Percentiles rank a stretch among this genome's conserved stretches.
These are phyloP conservation scores for Etheostoma nigrum DNA, from an alignment of 2,797 vertebrate genomes.

Conservation along the genomic window DNA sequence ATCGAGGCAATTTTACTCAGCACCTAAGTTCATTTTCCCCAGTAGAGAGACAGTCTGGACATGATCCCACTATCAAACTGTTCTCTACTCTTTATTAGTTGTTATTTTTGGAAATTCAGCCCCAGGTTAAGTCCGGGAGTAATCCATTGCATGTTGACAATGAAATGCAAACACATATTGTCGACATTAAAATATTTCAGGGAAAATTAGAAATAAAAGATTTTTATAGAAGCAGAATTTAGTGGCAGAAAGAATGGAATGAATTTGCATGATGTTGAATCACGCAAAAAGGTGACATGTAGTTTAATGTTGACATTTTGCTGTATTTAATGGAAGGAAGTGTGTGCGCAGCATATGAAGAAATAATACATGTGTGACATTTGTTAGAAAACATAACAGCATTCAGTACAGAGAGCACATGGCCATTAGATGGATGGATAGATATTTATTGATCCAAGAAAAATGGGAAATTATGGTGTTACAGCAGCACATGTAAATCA, in stretches of 20 bases:
- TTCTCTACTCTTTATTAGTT: neutral
- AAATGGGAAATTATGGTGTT: too few species aligned
- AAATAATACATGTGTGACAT: neutral
- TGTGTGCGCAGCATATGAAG: neutral
- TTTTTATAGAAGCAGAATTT: neutral
- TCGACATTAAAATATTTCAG: neutral
- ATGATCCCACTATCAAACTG: neutral
- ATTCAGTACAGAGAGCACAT: neutral
- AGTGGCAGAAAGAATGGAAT: neutral
- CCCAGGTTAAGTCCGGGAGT: neutral
- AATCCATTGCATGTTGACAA: constrained; percentile 1
- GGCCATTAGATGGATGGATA: too few species aligned
- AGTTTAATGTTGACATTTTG: neutral
- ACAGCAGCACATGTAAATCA: too few species aligned
- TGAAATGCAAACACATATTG: neutral
- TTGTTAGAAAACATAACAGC: neutral
- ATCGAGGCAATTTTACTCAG: constrained; percentile 35
- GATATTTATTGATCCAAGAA: too few species aligned
- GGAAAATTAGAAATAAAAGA: neutral
- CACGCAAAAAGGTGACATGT: neutral
- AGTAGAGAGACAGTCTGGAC: neutral
- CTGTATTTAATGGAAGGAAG: too few species aligned
- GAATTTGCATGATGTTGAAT: neutral
- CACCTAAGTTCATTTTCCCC: constrained; percentile 19
- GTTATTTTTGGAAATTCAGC: neutral